Percentiles rank a stretch among this genome's conserved stretches.
These are phyloP conservation scores for Furcifer pardalis DNA, from an alignment of 2,797 vertebrate species.

Conservation along the genomic window DNA sequence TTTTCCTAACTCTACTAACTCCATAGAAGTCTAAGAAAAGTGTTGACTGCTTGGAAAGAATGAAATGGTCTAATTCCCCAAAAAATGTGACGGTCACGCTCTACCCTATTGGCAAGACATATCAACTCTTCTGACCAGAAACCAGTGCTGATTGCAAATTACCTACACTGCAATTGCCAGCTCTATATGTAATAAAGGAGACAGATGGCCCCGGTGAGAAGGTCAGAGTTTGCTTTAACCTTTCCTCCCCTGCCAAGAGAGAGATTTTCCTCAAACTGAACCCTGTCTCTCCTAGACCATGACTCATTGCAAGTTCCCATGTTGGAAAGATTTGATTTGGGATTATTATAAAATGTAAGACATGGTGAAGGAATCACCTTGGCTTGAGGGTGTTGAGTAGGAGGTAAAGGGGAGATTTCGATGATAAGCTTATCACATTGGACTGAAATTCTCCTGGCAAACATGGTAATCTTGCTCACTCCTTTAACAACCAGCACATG, in stretches of 20 bases:
- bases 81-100: not conserved
- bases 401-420: slow-evolving; percentile 7
- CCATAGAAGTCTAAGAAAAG: too few relatives aligned
- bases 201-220: slow-evolving; percentile 36
- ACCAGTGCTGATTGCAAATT: not conserved
- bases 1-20: too few relatives aligned
- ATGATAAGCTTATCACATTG: not conserved
- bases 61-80: not conserved
- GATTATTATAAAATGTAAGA: not conserved
- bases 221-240: slow-evolving; percentile 2
- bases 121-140: not conserved
- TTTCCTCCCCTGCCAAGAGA: slow-evolving; percentile 27
- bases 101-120: not conserved
- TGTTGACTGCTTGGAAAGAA: not conserved
- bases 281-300: rapidly evolving
- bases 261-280: slow-evolving; percentile 17
- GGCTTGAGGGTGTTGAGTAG: not conserved
- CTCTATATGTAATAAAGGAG: slow-evolving; percentile 37
- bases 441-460: not conserved
- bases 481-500: slow-evolving; percentile 11
- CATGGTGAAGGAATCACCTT: not conserved
- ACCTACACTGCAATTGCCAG: not conserved
- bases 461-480: not conserved
- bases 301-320: not conserved
- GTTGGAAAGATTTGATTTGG: slow-evolving; percentile 6